Evolutionary conservation across 2,888 invertebrate species (phyloP).

Genomic region (Tuberolachnus salignus): DNA sequence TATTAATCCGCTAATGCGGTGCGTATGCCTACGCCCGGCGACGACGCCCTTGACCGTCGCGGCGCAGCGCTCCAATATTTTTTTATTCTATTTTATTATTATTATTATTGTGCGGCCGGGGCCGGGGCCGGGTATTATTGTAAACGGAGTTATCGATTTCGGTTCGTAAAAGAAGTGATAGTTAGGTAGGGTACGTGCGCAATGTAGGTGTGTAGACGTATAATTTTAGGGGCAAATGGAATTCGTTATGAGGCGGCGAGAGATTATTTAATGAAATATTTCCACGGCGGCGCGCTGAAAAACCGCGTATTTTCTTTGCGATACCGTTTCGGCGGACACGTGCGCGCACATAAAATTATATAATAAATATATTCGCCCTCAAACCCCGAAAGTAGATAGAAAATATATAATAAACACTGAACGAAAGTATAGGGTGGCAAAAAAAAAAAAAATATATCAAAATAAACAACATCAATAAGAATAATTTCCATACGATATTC

Average conservation of each 20-base stretch:
- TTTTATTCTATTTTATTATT: background rate
- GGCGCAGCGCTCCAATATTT: no score
- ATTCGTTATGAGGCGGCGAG: constrained; percentile 19
- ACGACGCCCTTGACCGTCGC: no score
- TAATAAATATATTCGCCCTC: background rate
- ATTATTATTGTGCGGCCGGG: background rate
- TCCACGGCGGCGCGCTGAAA: background rate
- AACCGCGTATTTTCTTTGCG: background rate
- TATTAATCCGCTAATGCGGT: no score
- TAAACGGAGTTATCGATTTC: constrained; percentile 34
- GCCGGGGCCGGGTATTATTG: background rate
- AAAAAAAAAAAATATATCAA: no score
- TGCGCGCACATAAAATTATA: background rate
- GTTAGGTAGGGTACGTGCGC: background rate
- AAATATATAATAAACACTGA: background rate
- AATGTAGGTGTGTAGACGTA: constrained; percentile 17
- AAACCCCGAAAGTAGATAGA: background rate
- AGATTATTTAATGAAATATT: constrained; percentile 46
- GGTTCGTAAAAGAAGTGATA: background rate
- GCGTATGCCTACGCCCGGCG: no score
- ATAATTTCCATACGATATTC: no score
- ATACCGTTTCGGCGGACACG: background rate
- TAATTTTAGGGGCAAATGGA: constrained; percentile 14
- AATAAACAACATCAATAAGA: no score
- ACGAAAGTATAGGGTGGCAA: no score